Evolutionary conservation across 2,113 vertebrate genomes (phyloP).

Genomic region (Zosterops lateralis): DNA sequence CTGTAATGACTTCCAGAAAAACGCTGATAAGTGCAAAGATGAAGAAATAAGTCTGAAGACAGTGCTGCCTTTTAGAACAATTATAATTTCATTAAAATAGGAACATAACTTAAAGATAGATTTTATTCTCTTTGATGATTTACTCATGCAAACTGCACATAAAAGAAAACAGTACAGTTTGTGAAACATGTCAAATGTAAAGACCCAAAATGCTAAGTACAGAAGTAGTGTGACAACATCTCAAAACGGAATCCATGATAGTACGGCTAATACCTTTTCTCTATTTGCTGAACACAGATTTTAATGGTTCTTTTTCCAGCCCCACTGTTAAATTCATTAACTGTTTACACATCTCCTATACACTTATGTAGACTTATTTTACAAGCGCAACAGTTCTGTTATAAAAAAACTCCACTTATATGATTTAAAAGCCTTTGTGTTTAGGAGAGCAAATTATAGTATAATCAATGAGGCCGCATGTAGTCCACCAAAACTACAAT

Average conservation of each 20-base stretch:
- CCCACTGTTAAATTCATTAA: constrained; percentile 72
- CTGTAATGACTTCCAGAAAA: not conserved
- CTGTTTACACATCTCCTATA: constrained; percentile 77
- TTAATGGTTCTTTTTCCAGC: constrained; percentile 74
- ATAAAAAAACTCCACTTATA: constrained; percentile 72
- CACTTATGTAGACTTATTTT: constrained; percentile 78
- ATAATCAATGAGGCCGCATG: constrained; percentile 56
- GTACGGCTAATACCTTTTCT: constrained; percentile 73
- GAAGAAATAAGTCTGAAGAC: constrained; percentile 54
- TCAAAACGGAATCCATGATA: constrained; percentile 75
- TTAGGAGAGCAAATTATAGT: constrained; percentile 59
- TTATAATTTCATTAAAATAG: constrained; percentile 73
- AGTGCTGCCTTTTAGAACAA: constrained; percentile 59
- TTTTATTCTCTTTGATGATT: constrained; percentile 96
- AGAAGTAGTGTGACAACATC: constrained; percentile 80
- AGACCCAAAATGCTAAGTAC: constrained; percentile 78
- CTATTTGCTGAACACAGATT: constrained; percentile 77
- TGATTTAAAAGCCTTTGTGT: constrained; percentile 69
- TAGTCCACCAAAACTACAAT: constrained; percentile 69
- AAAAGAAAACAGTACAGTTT: constrained; percentile 86
- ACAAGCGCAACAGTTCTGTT: constrained; percentile 77
- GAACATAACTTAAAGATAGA: constrained; percentile 86
- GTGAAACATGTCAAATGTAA: constrained; percentile 83
- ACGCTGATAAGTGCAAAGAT: not conserved
- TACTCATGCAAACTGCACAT: constrained; percentile 96